These are phyloP conservation scores for Centropyge bicolor DNA, from an alignment of 2,797 vertebrate species.

Conservation along the genomic window DNA sequence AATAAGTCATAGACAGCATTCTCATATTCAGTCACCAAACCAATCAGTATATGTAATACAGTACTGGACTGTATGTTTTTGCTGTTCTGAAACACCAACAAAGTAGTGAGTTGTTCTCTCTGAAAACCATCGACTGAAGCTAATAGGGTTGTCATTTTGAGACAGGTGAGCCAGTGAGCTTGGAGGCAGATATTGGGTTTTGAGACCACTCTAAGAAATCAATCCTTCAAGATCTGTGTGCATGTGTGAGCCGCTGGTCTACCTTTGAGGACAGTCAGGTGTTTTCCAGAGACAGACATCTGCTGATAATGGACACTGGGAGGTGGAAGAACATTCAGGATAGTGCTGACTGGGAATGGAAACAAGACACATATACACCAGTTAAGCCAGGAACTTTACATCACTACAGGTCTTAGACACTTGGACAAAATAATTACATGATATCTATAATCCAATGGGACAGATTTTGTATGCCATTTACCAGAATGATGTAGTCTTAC, in stretches of 20 bases:
- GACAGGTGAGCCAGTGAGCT: too few relatives aligned
- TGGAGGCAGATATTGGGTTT: too few relatives aligned
- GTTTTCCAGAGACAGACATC: conserved; percentile 90
- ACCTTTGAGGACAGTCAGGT: conserved; percentile 92
- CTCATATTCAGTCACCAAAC: too few relatives aligned
- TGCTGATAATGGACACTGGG: conserved; percentile 90
- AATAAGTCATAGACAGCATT: too few relatives aligned
- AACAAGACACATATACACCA: background rate
- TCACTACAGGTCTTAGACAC: background rate
- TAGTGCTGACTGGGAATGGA: conserved; percentile 86
- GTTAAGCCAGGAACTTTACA: background rate
- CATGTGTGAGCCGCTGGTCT: background rate
- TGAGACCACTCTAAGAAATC: too few relatives aligned
- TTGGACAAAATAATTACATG: background rate
- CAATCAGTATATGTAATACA: too few relatives aligned
- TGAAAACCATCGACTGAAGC: too few relatives aligned
- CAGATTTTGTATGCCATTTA: background rate
- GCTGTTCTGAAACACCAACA: too few relatives aligned
- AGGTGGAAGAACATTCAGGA: conserved; percentile 90
- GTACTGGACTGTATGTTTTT: too few relatives aligned
- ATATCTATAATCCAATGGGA: background rate
- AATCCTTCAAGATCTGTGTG: background rate
- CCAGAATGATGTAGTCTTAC: too few relatives aligned
- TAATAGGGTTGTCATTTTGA: too few relatives aligned
- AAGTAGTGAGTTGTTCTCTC: too few relatives aligned